These are phyloP conservation scores for Enhydra lutris DNA, from an alignment of 2,113 vertebrate species.

Conservation along the genomic window DNA sequence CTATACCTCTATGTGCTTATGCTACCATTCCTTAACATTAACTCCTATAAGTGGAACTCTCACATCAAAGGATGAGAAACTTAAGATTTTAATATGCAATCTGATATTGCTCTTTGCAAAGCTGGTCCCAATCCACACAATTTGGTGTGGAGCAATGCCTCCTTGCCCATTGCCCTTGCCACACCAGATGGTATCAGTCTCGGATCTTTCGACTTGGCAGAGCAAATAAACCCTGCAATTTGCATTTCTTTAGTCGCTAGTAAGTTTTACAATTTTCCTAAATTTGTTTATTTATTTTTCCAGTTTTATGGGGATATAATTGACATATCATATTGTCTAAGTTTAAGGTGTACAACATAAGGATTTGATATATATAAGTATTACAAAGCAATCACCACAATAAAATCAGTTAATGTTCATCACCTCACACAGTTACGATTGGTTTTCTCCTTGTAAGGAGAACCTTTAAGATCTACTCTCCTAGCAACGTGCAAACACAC, in stretches of 20 bases:
- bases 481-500: background rate
- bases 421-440: background rate
- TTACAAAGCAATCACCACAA: background rate
- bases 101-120: background rate
- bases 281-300: background rate
- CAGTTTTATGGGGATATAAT: background rate
- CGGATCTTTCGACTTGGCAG: background rate
- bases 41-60: background rate
- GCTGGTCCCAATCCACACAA: no score
- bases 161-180: accelerated
- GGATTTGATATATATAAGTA: background rate
- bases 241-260: background rate
- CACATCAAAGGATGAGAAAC: background rate
- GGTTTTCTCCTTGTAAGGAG: background rate
- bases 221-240: background rate
- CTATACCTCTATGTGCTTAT: background rate
- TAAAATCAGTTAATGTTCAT: background rate
- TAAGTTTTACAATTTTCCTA: background rate
- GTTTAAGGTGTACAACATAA: background rate
- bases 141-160: background rate
- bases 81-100: background rate
- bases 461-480: background rate
- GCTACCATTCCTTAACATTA: background rate
- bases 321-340: background rate
- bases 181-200: accelerated